A percentile compares a stretch with the other conserved stretches of the same genome.
Conservation (phyloP, 2,113 vertebrate genomes). For the Deroptyus accipitrinus region DNA sequence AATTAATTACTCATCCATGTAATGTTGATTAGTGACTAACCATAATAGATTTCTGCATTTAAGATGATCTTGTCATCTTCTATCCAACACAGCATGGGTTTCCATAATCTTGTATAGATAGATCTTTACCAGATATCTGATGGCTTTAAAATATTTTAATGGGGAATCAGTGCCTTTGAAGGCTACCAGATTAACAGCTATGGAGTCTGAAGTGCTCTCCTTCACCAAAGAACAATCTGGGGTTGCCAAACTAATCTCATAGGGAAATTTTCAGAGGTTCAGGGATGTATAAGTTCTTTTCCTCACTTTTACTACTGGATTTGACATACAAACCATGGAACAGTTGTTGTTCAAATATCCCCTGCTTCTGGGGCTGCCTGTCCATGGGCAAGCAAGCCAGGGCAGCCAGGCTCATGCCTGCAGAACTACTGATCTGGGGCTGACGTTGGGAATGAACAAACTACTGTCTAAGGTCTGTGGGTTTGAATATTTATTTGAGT, state of each 20-base stretch:
- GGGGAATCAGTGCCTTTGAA: background rate
- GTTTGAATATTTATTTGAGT: background rate
- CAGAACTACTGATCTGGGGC: fast-evolving
- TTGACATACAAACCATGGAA: background rate
- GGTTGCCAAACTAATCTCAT: background rate
- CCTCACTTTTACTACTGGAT: background rate
- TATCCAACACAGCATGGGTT: background rate
- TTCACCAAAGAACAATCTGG: background rate
- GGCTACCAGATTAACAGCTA: background rate
- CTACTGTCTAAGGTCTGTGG: background rate
- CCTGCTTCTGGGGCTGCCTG: background rate
- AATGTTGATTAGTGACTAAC: background rate
- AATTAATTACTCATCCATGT: background rate
- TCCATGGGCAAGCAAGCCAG: fast-evolving
- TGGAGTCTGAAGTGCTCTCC: background rate
- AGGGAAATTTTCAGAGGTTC: background rate
- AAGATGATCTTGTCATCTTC: background rate
- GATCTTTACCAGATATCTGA: background rate
- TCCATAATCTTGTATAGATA: background rate
- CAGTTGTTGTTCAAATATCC: background rate
- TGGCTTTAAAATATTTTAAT: background rate
- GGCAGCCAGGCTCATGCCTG: fast-evolving
- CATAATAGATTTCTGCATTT: background rate
- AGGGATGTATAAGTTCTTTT: background rate
- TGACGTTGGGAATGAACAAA: fast-evolving